These are phyloP conservation scores for Cataglyphis livida DNA, from an alignment of 2,888 invertebrate species.

Conservation along the genomic window DNA sequence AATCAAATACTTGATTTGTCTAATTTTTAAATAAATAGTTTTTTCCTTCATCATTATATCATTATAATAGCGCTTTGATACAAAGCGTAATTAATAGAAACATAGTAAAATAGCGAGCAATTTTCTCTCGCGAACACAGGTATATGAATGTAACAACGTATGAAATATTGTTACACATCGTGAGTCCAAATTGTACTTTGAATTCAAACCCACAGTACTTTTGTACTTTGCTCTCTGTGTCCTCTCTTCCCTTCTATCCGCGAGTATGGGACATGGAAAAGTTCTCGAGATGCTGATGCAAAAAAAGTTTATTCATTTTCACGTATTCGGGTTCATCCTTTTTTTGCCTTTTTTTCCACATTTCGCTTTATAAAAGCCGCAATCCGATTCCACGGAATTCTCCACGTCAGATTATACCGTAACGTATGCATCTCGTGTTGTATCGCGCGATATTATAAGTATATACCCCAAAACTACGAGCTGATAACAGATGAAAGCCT, in stretches of 20 bases:
- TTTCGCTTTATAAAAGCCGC: conserved; percentile 37
- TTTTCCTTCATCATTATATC: neutral
- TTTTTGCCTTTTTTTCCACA: neutral
- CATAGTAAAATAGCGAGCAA: neutral
- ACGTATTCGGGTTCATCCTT: conserved; percentile 9
- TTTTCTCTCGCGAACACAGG: neutral
- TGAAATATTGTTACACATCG: conserved; percentile 24
- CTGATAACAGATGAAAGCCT: neutral
- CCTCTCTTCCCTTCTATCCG: conserved; percentile 16
- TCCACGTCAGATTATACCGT: conserved; percentile 25
- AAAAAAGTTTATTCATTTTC: conserved; percentile 52
- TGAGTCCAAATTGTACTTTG: conserved; percentile 24
- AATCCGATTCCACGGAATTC: conserved; percentile 36
- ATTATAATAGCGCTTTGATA: neutral
- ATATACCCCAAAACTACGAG: neutral
- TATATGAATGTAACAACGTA: conserved; percentile 17
- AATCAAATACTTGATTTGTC: neutral
- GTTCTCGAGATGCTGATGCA: conserved; percentile 6
- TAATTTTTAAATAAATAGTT: neutral
- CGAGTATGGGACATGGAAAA: neutral
- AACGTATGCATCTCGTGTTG: neutral
- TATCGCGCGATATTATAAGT: neutral
- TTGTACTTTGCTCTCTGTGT: neutral
- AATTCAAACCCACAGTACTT: conserved; percentile 11
- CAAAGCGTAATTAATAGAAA: neutral